Percentiles rank a stretch among this genome's conserved stretches.
phyloP scores from a whole-genome alignment of 2,888 invertebrate genomes.

The Cerastoderma edule region DNA sequence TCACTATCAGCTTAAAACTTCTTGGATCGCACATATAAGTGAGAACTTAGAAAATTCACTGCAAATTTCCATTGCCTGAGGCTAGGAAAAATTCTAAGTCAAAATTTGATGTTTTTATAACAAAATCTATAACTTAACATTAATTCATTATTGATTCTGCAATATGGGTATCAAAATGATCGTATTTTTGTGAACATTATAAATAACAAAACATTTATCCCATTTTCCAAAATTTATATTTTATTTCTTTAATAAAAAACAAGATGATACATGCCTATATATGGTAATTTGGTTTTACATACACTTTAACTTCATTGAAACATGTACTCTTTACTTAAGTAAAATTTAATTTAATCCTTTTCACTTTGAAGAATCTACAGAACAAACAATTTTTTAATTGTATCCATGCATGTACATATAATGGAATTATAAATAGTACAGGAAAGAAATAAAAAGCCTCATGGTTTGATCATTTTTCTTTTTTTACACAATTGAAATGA shows the following conservation, averaged over 20 bases:
- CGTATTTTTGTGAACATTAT: neutral
- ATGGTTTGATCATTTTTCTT: too few species aligned
- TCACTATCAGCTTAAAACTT: too few species aligned
- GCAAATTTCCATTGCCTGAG: neutral
- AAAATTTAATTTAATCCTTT: too few species aligned
- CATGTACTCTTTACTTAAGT: too few species aligned
- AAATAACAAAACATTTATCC: neutral
- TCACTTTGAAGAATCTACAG: too few species aligned
- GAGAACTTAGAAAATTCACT: neutral
- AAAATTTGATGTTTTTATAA: neutral
- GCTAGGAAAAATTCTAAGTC: neutral
- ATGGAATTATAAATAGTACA: too few species aligned
- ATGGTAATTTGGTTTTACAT: neutral
- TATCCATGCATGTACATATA: too few species aligned
- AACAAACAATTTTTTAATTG: too few species aligned
- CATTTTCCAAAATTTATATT: neutral
- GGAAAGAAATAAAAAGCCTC: too few species aligned
- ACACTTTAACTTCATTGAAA: too few species aligned
- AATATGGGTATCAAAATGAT: slow-evolving; percentile 8
- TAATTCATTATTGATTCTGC: neutral
- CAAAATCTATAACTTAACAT: neutral
- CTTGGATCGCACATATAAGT: neutral
- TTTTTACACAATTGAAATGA: too few species aligned
- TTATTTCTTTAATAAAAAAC: neutral
- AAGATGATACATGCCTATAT: neutral